Percentiles rank a stretch among this genome's conserved stretches.
Conservation (phyloP, 2,113 vertebrate species). For the Anoura caudifer region DNA sequence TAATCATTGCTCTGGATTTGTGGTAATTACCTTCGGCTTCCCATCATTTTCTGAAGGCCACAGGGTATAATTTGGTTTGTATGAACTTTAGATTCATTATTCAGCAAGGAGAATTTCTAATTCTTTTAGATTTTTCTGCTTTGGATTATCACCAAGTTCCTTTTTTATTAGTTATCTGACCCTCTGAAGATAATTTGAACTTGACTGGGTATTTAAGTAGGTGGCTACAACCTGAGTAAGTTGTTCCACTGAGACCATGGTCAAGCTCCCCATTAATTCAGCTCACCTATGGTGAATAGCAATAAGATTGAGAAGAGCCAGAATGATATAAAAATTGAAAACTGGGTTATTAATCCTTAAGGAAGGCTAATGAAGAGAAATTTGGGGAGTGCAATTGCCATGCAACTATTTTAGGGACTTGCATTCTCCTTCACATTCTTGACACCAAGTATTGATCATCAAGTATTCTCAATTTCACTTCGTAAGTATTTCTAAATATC, state of each 20-base stretch:
- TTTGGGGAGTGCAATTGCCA: neutral
- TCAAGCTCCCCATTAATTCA: constrained; percentile 3
- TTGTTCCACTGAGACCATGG: neutral
- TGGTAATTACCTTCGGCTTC: neutral
- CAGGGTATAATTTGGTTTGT: neutral
- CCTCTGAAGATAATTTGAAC: constrained; percentile 44
- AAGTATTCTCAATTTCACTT: neutral
- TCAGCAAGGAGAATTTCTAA: constrained; percentile 24
- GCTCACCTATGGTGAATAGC: neutral
- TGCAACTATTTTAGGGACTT: neutral
- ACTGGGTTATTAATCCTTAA: neutral
- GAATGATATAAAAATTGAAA: neutral
- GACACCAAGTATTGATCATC: neutral
- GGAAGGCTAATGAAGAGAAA: neutral
- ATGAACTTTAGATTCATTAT: constrained; percentile 48
- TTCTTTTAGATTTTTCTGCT: constrained; percentile 43
- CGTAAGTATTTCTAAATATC: neutral
- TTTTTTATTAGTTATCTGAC: constrained; percentile 26
- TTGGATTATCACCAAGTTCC: constrained; percentile 12
- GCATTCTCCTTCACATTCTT: neutral
- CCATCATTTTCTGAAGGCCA: neutral
- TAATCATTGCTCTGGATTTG: neutral
- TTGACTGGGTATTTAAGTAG: neutral
- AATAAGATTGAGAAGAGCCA: neutral
- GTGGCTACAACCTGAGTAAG: neutral